Conservation (phyloP, 1,140 invertebrate species). For the Anoplolepis gracilipes region DNA sequence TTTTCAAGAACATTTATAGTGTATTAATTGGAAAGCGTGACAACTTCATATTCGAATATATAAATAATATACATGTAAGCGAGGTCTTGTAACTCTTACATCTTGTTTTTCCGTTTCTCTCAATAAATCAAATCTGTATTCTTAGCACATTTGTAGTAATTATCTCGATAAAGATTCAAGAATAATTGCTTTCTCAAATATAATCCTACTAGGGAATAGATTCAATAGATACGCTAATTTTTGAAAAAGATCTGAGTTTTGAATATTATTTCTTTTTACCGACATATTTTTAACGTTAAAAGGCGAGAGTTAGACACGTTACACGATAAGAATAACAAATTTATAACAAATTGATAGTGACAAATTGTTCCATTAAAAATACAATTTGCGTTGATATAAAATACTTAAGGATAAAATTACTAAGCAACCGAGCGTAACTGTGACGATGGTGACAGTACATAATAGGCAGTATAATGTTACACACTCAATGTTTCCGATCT, state of each 20-base stretch:
- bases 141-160: neutral
- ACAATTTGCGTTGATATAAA: neutral
- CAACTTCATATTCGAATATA: neutral
- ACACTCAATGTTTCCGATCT: neutral
- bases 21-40: neutral
- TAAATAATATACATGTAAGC: neutral
- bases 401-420: constrained; percentile 3
- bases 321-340: neutral
- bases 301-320: neutral
- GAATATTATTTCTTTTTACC: constrained; percentile 3
- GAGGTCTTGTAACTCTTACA: neutral
- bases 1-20: neutral
- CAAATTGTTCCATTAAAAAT: constrained; percentile 22
- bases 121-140: constrained; percentile 7
- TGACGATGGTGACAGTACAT: neutral
- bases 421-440: constrained; percentile 7
- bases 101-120: neutral
- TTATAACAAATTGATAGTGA: neutral
- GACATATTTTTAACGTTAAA: neutral
- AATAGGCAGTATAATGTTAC: neutral
- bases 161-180: neutral
- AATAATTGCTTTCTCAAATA: neutral
- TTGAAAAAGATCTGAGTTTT: neutral
- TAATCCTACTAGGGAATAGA: neutral
- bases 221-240: neutral